These are phyloP conservation scores for Gari tellinella DNA, from an alignment of 2,888 invertebrate genomes.

Conservation along the genomic window DNA sequence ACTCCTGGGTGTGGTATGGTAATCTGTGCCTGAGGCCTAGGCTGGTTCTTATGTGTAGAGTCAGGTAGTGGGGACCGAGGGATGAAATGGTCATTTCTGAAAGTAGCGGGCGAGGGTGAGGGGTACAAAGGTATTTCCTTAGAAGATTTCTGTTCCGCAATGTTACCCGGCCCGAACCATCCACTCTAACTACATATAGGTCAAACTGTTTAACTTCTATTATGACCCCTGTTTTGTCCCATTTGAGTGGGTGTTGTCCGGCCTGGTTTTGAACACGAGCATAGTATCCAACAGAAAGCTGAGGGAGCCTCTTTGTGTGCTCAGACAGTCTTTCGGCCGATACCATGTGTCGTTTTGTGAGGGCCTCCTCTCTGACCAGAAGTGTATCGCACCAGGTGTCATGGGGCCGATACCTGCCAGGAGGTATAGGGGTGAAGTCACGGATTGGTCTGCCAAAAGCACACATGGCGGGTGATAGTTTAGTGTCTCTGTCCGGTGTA, in stretches of 20 bases:
- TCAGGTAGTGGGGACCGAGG: too few relatives aligned
- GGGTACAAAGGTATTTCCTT: slow-evolving; percentile 32
- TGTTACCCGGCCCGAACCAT: slow-evolving; percentile 62
- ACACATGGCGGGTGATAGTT: slow-evolving; percentile 62
- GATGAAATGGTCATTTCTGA: background rate
- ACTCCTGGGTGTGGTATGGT: too few relatives aligned
- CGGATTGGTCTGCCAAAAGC: too few relatives aligned
- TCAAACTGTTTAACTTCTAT: too few relatives aligned
- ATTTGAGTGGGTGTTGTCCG: too few relatives aligned
- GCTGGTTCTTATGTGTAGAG: too few relatives aligned
- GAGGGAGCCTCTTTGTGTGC: background rate
- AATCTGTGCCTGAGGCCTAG: background rate
- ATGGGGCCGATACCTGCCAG: too few relatives aligned
- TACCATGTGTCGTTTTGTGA: background rate
- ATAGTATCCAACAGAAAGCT: background rate
- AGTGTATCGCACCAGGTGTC: too few relatives aligned
- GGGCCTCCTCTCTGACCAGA: slow-evolving; percentile 18
- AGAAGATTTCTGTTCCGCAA: too few relatives aligned
- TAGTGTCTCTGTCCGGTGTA: slow-evolving; percentile 58
- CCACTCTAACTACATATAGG: slow-evolving; percentile 48
- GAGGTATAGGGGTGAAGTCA: too few relatives aligned
- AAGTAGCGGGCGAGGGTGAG: background rate
- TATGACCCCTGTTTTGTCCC: too few relatives aligned
- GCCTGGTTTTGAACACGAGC: background rate
- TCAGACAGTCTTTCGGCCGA: background rate